phyloP scores from a whole-genome alignment of 2,888 invertebrate genomes.

The Yponomeuta cagnagella region DNA sequence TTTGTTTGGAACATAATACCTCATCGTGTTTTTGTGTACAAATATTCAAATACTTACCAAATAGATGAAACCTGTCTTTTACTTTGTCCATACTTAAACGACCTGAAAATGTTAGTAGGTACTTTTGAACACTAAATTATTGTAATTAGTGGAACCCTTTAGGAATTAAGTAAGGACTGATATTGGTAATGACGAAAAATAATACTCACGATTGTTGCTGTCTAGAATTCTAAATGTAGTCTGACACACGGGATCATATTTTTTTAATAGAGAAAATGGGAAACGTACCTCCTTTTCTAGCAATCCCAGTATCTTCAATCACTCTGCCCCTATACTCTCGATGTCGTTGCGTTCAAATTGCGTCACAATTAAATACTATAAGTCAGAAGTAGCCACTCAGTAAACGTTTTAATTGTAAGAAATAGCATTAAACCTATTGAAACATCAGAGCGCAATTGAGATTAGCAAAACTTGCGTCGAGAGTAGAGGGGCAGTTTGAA shows the following conservation, averaged over 20 bases:
- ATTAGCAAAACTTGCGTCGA: no score
- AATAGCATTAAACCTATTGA: no score
- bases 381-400: no score
- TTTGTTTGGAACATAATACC: neutral
- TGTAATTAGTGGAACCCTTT: constrained; percentile 34
- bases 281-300: no score
- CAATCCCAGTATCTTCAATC: no score
- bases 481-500: no score
- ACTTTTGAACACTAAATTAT: neutral
- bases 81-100: constrained; percentile 1
- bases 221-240: constrained; percentile 27
- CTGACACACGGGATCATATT: constrained; percentile 17
- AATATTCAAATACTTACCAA: constrained; percentile 14
- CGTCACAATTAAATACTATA: no score
- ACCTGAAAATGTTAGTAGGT: neutral
- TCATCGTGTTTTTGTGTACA: constrained; percentile 20
- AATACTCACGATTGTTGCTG: constrained; percentile 39
- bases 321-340: no score
- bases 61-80: neutral
- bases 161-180: constrained; percentile 72
- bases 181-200: constrained; percentile 40
- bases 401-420: no score
- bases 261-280: neutral
- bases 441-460: no score
- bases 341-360: no score